These are phyloP conservation scores for Orycteropus afer DNA, from an alignment of 2,113 vertebrate species.

Conservation along the genomic window DNA sequence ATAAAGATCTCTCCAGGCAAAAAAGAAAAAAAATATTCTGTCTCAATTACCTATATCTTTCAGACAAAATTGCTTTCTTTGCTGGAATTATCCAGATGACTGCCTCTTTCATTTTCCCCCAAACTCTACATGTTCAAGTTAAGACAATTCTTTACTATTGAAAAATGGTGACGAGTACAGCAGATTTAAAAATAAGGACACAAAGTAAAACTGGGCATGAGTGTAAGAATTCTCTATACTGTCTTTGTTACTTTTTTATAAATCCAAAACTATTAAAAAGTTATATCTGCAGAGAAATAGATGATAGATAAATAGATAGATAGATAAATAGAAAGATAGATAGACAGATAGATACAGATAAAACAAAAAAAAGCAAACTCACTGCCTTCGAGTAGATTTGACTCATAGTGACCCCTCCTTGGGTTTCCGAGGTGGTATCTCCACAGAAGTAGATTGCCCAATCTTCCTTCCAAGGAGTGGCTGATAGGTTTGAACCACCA, in stretches of 20 bases:
- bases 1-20: conserved; percentile 60
- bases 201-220: background rate
- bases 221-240: background rate
- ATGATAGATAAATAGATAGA: too few relatives aligned
- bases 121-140: conserved; percentile 14
- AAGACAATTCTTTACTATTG: conserved; percentile 49
- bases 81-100: conserved; percentile 75
- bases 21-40: conserved; percentile 16
- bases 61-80: conserved; percentile 70
- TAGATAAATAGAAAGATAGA: too few relatives aligned
- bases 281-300: too few relatives aligned
- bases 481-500: too few relatives aligned
- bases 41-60: conserved; percentile 73
- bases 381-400: too few relatives aligned
- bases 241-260: conserved; percentile 4
- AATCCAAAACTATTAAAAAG: background rate
- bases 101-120: conserved; percentile 63
- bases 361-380: too few relatives aligned
- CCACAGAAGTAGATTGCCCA: too few relatives aligned
- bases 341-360: too few relatives aligned
- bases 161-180: conserved; percentile 48
- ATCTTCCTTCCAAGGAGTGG: too few relatives aligned
- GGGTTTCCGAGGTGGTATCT: too few relatives aligned
- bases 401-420: too few relatives aligned
- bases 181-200: conserved; percentile 51